These are phyloP conservation scores for Rhinolophus sinicus DNA, from an alignment of 2,113 vertebrate species.

Conservation along the genomic window DNA sequence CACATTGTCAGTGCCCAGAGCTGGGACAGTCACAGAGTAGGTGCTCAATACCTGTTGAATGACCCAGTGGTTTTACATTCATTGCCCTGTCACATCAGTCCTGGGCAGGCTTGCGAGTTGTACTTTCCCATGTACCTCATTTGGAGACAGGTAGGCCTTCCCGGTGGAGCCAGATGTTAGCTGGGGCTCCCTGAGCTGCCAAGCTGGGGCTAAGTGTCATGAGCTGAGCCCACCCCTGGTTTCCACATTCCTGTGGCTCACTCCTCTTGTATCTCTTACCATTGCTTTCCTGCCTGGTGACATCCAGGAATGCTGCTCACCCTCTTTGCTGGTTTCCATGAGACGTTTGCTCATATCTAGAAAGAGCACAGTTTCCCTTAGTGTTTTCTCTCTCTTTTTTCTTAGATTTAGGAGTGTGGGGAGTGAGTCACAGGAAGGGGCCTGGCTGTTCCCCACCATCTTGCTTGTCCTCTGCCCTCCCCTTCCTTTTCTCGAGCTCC, in stretches of 20 bases:
- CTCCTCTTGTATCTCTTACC: not conserved
- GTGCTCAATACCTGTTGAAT: not conserved
- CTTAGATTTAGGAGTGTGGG: not conserved
- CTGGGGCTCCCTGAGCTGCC: not conserved
- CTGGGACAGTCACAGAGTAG: not conserved
- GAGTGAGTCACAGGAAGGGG: not conserved
- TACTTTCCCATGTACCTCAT: not conserved
- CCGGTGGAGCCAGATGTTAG: not conserved
- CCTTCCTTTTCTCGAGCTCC: not conserved
- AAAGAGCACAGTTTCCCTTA: not conserved
- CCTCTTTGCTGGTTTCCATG: not conserved
- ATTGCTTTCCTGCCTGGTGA: not conserved
- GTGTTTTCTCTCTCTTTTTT: not conserved
- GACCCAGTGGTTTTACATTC: not conserved
- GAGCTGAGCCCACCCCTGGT: fast-evolving
- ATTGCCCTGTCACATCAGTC: not conserved
- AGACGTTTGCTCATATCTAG: not conserved
- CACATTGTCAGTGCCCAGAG: not conserved
- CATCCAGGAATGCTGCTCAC: not conserved
- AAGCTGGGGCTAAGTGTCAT: fast-evolving
- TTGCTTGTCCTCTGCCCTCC: not conserved
- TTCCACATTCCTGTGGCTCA: not conserved
- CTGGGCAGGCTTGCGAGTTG: not conserved
- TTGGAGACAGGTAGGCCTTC: not conserved
- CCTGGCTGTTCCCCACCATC: not conserved